Percentiles rank a stretch among this genome's conserved stretches.
phyloP scores from a whole-genome alignment of 2,113 vertebrate genomes.

The Astur gentilis region DNA sequence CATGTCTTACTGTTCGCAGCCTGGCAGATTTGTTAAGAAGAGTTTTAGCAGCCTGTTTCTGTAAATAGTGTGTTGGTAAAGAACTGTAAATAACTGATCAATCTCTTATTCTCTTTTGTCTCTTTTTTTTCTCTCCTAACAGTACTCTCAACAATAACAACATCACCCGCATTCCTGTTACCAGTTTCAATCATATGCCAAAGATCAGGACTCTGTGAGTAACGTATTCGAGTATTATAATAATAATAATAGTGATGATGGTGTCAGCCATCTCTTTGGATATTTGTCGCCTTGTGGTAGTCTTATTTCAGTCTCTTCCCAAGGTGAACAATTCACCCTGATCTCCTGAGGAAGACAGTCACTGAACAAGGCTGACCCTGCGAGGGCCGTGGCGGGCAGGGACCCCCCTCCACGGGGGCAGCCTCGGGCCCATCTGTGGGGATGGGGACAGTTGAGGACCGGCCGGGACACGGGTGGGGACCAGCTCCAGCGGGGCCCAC shows the following conservation, averaged over 20 bases:
- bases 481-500: accelerated
- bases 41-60: neutral
- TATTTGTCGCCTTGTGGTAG: neutral
- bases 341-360: neutral
- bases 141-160: constrained; percentile 99
- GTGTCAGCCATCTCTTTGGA: neutral
- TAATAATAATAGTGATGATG: too few species aligned
- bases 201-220: constrained; percentile 99
- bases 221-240: neutral
- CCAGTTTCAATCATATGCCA: constrained; percentile 99
- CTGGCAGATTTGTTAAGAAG: neutral
- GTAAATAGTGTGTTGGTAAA: neutral
- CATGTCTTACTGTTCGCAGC: neutral
- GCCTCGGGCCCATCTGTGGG: neutral
- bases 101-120: neutral
- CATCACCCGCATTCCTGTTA: constrained; percentile 95
- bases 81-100: neutral
- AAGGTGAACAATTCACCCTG: too few species aligned
- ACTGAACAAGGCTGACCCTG: neutral
- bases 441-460: neutral
- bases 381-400: neutral
- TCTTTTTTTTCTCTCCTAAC: neutral
- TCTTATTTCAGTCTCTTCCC: neutral
- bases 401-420: accelerated
- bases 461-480: too few species aligned